Evolutionary conservation across 2,113 vertebrate species (phyloP), one percentile per base, ranked within the genome.

Genomic region (Nettapus auritus): DNA sequence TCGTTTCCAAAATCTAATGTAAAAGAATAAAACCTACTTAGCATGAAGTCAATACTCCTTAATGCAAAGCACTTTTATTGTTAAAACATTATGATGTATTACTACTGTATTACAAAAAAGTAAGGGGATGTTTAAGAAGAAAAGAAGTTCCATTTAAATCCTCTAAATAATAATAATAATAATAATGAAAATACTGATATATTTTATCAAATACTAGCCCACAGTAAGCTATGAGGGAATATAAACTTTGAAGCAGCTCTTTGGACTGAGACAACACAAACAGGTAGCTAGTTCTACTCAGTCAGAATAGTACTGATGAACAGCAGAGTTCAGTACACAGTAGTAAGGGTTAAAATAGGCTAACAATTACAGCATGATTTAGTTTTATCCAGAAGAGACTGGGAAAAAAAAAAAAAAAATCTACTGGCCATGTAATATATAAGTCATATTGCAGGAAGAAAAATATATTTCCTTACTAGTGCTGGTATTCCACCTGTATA

Each of bases 21-120:
- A 95, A 97, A 56, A 77, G 82, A 97, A 97, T 98, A 98, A 98
- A 98, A 97, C 90, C 87, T 95, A 88, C 76, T 97, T 97, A 96
- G 87, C 96, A 96, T 97, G 95, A 98, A 97, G 89, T 77, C 52
- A 95, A n/a, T 91, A 67, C 67, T 95, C 75, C 88, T 93, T 91
- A 81, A 78, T 81, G 88, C 92, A 77, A 93, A 75, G 44, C 57
- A 29, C 25, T 96, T 96, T 87, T 81, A 93, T 88, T 96, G 89
- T 92, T 96, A 94, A 96, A 93, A 85, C 17, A 22, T 85, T 69
- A 67, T 76, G 53, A 89, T 95, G 87, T 66, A 36, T 96, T 90
- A 69, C 33, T 79, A 62, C 38, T 68, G 53, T 48, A 66, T 52
- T 55, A 88, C 14, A 96, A 96, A 96, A 75, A 69, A 40, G 3